Evolutionary conservation across 1,140 invertebrate species (phyloP), one percentile per base, ranked within the genome.

Genomic region (Charaxes varanes): DNA sequence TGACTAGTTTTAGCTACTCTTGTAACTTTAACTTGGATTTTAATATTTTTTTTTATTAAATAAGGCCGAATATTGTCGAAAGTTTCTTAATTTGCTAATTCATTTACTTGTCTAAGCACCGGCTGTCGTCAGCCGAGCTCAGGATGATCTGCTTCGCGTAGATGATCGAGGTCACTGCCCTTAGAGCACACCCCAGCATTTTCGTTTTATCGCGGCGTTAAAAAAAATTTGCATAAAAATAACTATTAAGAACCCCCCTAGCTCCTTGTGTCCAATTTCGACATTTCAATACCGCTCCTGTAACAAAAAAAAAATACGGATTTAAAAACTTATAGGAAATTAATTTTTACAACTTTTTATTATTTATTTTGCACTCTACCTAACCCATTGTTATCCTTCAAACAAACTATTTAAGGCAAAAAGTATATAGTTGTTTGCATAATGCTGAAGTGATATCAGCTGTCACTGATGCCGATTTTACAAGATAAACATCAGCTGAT

Each of bases 111-210:
- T 80, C 76, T 76, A 83, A 68, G 60, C 79, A 79, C 54, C 79
- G 72, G 74, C 72, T 81, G 61, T 80, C 70, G 54, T 58, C 62
- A 65, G 72, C 73, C 73, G 76, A 71, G 62, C 67, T 70, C 53
- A 73, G 68, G 54, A 44, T 54, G 42, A 67, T 66, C 18, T 38
- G 44, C 54, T 49, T 55, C 60, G 50, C 48, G 48, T 42, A 62
- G 45, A 53, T 41, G 43, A 62, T 61, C 62, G 62, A 77, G 70
- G 67, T 53, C 55, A 72, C 69, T 72, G 65, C 65, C 34, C 45
- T 63, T 32, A 67, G 62, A 80, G 60, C 73, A 71, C 64, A 70
- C 78, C 76, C 78, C 76, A 82, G 76, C 78, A 82, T 82, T 59
- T 82, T 82, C 58, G 52, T 63, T 69, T 64, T 62, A 68, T 60